These are phyloP conservation scores for Octopus bimaculoides DNA, from an alignment of 1,140 invertebrate genomes.

Conservation along the genomic window DNA sequence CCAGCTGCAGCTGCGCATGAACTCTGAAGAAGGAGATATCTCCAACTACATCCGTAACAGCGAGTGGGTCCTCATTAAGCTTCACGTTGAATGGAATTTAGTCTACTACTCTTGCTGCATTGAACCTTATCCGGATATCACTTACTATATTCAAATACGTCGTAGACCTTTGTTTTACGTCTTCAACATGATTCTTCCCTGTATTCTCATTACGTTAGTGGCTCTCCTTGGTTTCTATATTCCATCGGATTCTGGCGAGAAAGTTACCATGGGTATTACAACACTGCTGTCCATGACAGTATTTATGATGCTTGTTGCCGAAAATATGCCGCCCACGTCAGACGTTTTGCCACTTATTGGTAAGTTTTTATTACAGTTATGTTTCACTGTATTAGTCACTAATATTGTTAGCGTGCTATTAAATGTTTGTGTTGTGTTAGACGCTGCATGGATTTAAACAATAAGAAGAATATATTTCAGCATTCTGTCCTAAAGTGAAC, in stretches of 20 bases:
- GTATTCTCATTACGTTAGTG: slow-evolving; percentile 80
- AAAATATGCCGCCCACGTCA: slow-evolving; percentile 55
- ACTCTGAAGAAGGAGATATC: slow-evolving; percentile 48
- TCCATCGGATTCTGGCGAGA: slow-evolving; percentile 73
- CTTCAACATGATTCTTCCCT: slow-evolving; percentile 77
- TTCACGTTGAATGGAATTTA: slow-evolving; percentile 63
- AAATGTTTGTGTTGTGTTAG: too few species aligned
- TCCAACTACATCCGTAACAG: slow-evolving; percentile 59
- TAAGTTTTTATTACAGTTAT: slow-evolving; percentile 31
- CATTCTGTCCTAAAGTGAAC: too few species aligned
- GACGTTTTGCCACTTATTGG: slow-evolving; percentile 53
- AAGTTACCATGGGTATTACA: slow-evolving; percentile 56
- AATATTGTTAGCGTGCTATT: too few species aligned
- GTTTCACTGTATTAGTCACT: too few species aligned
- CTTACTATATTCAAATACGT: slow-evolving; percentile 61
- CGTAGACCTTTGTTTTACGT: slow-evolving; percentile 86
- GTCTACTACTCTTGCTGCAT: slow-evolving; percentile 71
- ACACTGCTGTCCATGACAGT: slow-evolving; percentile 55
- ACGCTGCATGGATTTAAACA: too few species aligned
- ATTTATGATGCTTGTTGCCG: slow-evolving; percentile 56
- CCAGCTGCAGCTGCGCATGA: slow-evolving; percentile 44
- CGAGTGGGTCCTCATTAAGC: slow-evolving; percentile 55
- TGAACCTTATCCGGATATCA: slow-evolving; percentile 52
- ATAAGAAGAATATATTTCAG: too few species aligned
- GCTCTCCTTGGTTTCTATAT: slow-evolving; percentile 83